Conservation (phyloP, 1,140 invertebrate species). For the Augochlora pura region DNA sequence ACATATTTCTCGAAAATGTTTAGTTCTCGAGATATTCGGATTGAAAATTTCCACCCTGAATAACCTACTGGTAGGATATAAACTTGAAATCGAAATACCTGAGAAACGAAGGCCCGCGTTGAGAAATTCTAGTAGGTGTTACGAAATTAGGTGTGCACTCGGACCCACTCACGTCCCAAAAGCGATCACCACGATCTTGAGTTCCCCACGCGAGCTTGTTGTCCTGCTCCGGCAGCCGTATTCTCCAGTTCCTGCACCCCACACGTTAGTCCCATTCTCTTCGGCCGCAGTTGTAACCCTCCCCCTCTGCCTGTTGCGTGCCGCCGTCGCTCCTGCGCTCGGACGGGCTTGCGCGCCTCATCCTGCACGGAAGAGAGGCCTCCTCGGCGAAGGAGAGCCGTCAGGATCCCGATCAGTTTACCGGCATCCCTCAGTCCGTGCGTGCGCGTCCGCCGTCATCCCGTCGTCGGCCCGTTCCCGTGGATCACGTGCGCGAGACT, state of each 20-base stretch:
- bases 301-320: slow-evolving; percentile 5
- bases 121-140: no score
- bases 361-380: slow-evolving; percentile 53
- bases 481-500: slow-evolving; percentile 48
- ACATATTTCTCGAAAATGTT: no score
- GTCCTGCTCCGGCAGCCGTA: no score
- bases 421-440: slow-evolving; percentile 58
- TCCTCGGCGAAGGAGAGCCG: slow-evolving; percentile 57
- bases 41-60: no score
- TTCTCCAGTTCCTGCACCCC: not conserved
- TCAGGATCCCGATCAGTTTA: slow-evolving; percentile 65
- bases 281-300: not conserved
- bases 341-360: slow-evolving; percentile 60
- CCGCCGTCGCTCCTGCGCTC: slow-evolving; percentile 44
- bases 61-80: no score
- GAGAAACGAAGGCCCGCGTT: no score
- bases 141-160: no score
- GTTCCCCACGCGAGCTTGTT: no score
- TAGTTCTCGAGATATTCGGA: no score
- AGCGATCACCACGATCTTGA: no score
- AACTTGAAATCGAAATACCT: no score
- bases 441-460: slow-evolving; percentile 40
- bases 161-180: no score
- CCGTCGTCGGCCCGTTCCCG: not conserved
- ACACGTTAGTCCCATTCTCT: slow-evolving; percentile 33